Percentiles rank a stretch among this genome's conserved stretches.
These are phyloP conservation scores for Chloropsis cyanopogon DNA, from an alignment of 2,113 vertebrate species.

Conservation along the genomic window DNA sequence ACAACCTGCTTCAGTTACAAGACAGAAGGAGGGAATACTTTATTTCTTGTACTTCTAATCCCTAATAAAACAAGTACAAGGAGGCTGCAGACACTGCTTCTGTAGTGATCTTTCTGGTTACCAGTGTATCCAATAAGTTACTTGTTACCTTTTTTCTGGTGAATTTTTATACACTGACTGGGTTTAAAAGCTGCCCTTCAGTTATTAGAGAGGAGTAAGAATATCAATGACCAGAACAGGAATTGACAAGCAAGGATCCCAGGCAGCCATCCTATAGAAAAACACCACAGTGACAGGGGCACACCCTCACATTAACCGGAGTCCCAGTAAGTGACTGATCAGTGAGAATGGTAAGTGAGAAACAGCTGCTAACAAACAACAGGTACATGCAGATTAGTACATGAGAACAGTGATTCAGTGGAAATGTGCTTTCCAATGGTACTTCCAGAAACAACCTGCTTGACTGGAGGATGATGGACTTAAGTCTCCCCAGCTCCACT, in stretches of 20 bases:
- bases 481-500: background rate
- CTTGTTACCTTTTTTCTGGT: background rate
- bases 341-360: background rate
- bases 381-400: background rate
- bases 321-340: background rate
- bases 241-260: background rate
- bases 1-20: background rate
- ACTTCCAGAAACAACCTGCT: background rate
- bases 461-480: background rate
- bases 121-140: background rate
- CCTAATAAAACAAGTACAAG: background rate
- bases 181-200: background rate
- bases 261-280: background rate
- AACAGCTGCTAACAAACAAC: background rate
- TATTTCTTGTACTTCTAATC: background rate
- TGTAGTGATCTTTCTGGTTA: background rate
- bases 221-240: background rate
- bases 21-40: background rate
- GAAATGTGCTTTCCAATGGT: background rate
- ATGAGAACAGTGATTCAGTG: background rate
- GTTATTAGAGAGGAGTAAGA: background rate
- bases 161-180: background rate
- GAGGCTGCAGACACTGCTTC: background rate
- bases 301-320: background rate
- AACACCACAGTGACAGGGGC: background rate